Conservation (phyloP, 2,888 invertebrate species). For the Candidula unifasciata region DNA sequence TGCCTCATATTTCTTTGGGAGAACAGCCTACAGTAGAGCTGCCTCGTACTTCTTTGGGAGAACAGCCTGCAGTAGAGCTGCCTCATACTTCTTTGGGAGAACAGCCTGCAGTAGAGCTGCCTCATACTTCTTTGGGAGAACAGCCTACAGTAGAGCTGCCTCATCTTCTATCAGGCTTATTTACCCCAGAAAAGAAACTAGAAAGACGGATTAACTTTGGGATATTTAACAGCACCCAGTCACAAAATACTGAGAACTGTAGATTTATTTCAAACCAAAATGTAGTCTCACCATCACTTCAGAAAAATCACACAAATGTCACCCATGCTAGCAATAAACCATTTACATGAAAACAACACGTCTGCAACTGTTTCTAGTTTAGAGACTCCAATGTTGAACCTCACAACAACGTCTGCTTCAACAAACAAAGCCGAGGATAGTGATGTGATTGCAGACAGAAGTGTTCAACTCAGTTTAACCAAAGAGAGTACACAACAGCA, state of each 20-base stretch:
- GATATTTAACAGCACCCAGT: not conserved
- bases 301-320: too few species aligned
- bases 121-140: too few species aligned
- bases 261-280: not conserved
- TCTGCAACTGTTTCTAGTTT: not conserved
- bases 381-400: not conserved
- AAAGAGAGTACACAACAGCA: not conserved
- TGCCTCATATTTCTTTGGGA: too few species aligned
- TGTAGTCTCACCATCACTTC: not conserved
- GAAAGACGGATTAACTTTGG: not conserved
- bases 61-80: too few species aligned
- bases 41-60: too few species aligned
- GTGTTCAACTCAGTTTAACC: not conserved
- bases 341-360: not conserved
- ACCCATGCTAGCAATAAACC: too few species aligned
- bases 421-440: not conserved
- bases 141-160: not conserved
- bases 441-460: not conserved
- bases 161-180: not conserved
- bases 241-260: not conserved
- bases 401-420: not conserved
- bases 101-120: too few species aligned
- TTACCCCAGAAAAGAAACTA: not conserved
- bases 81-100: too few species aligned
- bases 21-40: too few species aligned